phyloP scores from a whole-genome alignment of 2,113 vertebrate species.

The Centropus bengalensis region DNA sequence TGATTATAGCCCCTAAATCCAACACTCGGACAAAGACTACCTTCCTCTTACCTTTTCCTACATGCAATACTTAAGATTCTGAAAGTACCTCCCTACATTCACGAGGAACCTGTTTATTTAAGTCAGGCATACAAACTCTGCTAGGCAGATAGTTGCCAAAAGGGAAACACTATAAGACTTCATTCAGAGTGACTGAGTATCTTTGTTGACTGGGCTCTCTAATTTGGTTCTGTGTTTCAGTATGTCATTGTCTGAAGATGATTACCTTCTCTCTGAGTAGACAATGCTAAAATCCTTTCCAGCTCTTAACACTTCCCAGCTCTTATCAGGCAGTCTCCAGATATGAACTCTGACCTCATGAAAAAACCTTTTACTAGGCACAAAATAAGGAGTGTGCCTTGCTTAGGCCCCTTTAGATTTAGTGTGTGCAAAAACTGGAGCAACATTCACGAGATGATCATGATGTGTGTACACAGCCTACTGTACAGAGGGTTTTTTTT shows the following conservation, averaged over 20 bases:
- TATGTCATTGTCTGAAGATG: not conserved
- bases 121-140: not conserved
- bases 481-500: accelerated
- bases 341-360: not conserved
- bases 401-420: not conserved
- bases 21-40: not conserved
- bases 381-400: not conserved
- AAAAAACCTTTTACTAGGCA: not conserved
- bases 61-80: not conserved
- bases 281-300: not conserved
- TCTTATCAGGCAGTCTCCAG: not conserved
- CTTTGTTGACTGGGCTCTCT: not conserved
- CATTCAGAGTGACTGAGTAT: not conserved
- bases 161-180: not conserved
- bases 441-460: not conserved
- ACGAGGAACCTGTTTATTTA: not conserved
- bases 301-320: not conserved
- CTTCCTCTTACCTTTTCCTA: not conserved
- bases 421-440: accelerated
- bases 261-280: not conserved
- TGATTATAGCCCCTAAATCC: not conserved
- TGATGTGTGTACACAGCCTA: not conserved
- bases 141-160: not conserved
- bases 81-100: not conserved
- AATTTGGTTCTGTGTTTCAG: not conserved